These are phyloP conservation scores for Ceratosolen fusciceps DNA, from an alignment of 1,140 invertebrate genomes.

Conservation along the genomic window DNA sequence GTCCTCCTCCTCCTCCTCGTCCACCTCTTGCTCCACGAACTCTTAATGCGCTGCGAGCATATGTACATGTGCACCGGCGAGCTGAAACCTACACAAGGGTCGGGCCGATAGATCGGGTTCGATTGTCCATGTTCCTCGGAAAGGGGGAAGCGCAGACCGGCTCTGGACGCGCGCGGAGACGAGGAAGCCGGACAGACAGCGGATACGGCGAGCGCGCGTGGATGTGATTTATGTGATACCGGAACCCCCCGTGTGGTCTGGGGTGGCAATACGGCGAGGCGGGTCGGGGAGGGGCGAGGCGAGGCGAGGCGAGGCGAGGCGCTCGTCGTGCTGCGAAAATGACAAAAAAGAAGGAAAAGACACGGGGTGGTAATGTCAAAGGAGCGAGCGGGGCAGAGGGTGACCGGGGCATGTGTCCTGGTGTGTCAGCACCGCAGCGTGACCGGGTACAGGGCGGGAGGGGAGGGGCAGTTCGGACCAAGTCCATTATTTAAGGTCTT, in stretches of 20 bases:
- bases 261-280: not conserved
- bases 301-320: not conserved
- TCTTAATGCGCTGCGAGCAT: too few relatives aligned
- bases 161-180: constrained; percentile 50
- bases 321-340: not conserved
- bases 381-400: too few relatives aligned
- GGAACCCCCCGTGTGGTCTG: constrained; percentile 55
- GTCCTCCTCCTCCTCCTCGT: too few relatives aligned
- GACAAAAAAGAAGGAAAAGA: not conserved
- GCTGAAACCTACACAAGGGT: constrained; percentile 25
- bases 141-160: constrained; percentile 2
- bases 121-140: constrained; percentile 8
- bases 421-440: too few relatives aligned
- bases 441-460: too few relatives aligned
- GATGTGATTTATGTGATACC: constrained; percentile 67
- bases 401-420: too few relatives aligned
- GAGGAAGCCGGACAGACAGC: constrained; percentile 60
- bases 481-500: too few relatives aligned
- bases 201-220: constrained; percentile 58
- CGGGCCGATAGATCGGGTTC: constrained; percentile 22
- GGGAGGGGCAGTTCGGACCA: too few relatives aligned
- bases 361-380: too few relatives aligned
- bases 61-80: constrained; percentile 44
- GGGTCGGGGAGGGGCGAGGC: not conserved
- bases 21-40: too few relatives aligned